phyloP scores from a whole-genome alignment of 2,888 invertebrate species.

The Brenthis ino region DNA sequence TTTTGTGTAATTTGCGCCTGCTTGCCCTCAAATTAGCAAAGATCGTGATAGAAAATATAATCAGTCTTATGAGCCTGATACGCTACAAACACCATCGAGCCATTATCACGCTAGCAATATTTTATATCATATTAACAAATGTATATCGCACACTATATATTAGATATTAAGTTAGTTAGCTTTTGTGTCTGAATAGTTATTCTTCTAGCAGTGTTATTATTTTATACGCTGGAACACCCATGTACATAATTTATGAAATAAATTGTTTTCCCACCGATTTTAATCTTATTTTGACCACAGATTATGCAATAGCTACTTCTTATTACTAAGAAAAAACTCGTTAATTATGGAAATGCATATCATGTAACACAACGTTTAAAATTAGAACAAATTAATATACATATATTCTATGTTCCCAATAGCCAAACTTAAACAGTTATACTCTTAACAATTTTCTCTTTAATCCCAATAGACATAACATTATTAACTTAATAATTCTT shows the following conservation, averaged over 20 bases:
- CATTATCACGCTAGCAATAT: slow-evolving; percentile 56
- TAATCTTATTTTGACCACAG: slow-evolving; percentile 20
- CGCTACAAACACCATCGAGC: slow-evolving; percentile 40
- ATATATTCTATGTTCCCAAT: too few relatives aligned
- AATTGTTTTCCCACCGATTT: slow-evolving; percentile 73
- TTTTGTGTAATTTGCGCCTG: not conserved
- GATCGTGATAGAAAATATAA: slow-evolving; percentile 22
- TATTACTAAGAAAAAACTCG: not conserved
- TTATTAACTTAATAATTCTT: too few relatives aligned
- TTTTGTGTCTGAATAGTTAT: slow-evolving; percentile 58
- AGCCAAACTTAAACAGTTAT: too few relatives aligned
- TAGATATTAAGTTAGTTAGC: slow-evolving; percentile 57
- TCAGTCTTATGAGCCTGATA: slow-evolving; percentile 29
- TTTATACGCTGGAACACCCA: slow-evolving; percentile 63
- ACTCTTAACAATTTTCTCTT: too few relatives aligned
- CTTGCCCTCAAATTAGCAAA: slow-evolving; percentile 20
- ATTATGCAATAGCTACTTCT: not conserved
- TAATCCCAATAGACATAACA: too few relatives aligned
- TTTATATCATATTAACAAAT: slow-evolving; percentile 56
- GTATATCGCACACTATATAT: slow-evolving; percentile 61
- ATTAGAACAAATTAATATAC: too few relatives aligned
- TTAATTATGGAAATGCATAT: not conserved
- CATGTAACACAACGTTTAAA: too few relatives aligned
- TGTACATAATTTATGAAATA: slow-evolving; percentile 75
- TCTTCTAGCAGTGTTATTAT: slow-evolving; percentile 58